Evolutionary conservation across 2,797 vertebrate species (phyloP).

Genomic region (Nothura maculosa): DNA sequence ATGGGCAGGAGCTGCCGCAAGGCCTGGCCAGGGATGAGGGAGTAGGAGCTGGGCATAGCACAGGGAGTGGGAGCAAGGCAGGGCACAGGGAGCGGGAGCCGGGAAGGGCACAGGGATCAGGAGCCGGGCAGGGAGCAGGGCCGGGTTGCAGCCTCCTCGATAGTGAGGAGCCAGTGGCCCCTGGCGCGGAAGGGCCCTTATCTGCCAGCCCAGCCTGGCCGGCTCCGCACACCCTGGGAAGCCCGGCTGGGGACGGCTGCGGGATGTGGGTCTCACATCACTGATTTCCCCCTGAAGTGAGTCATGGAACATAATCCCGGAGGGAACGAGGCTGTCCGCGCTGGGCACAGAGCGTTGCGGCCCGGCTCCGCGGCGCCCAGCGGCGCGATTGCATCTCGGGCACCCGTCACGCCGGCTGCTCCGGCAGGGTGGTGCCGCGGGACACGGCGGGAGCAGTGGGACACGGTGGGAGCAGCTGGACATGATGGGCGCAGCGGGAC

Average conservation of each 20-base stretch:
- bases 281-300: neutral
- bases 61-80: too few species aligned
- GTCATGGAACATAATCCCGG: neutral
- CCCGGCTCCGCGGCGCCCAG: neutral
- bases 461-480: too few species aligned
- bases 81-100: too few species aligned
- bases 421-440: too few species aligned
- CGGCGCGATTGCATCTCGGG: constrained; percentile 14
- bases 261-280: neutral
- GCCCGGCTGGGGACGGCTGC: rapidly evolving
- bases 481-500: neutral
- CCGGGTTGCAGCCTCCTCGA: neutral
- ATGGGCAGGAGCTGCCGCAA: too few species aligned
- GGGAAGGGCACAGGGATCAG: too few species aligned
- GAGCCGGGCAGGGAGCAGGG: too few species aligned
- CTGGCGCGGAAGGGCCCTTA: neutral
- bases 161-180: neutral
- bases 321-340: neutral
- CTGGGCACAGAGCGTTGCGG: neutral
- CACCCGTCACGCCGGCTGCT: neutral
- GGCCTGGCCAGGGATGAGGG: neutral
- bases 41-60: too few species aligned
- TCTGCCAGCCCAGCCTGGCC: neutral
- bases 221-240: neutral
- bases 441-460: neutral